Conservation (phyloP, 2,888 invertebrate species). For the Lottia gigantea region DNA sequence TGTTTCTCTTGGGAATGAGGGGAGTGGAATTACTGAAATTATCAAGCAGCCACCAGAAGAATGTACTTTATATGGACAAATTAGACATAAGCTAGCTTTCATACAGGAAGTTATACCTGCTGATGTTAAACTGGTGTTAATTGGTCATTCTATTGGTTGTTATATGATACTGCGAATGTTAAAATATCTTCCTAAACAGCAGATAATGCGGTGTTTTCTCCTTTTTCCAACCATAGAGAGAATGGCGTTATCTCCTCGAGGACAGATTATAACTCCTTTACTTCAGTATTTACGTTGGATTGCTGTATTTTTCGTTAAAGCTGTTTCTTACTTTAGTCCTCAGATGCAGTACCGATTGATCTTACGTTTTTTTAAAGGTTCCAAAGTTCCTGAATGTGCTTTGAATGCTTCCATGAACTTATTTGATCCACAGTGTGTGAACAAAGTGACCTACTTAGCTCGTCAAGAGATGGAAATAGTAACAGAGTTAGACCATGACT, state of each 20-base stretch:
- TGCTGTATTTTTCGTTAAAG: constrained; percentile 50
- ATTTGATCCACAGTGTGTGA: constrained; percentile 57
- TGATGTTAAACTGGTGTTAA: constrained; percentile 77
- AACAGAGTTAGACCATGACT: constrained; percentile 75
- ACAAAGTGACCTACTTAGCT: constrained; percentile 57
- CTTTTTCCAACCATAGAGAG: constrained; percentile 89
- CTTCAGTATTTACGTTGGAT: constrained; percentile 70
- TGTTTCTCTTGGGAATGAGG: constrained; percentile 68
- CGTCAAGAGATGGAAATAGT: constrained; percentile 81
- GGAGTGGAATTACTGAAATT: constrained; percentile 21
- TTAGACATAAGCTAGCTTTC: constrained; percentile 82
- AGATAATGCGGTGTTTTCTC: constrained; percentile 72
- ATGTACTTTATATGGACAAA: constrained; percentile 80
- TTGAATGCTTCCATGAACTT: constrained; percentile 59
- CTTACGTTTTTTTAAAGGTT: constrained; percentile 53
- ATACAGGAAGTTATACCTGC: constrained; percentile 80
- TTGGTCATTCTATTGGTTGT: constrained; percentile 92
- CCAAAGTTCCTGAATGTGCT: constrained; percentile 55
- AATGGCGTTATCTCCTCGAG: constrained; percentile 82
- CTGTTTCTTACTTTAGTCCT: constrained; percentile 54
- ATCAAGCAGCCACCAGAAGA: constrained; percentile 40
- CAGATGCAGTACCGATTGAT: constrained; percentile 49
- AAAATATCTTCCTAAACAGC: constrained; percentile 66
- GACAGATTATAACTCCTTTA: constrained; percentile 75
- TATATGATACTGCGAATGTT: constrained; percentile 84